phyloP scores from a whole-genome alignment of 2,888 invertebrate genomes.

The Microplitis manilae region DNA sequence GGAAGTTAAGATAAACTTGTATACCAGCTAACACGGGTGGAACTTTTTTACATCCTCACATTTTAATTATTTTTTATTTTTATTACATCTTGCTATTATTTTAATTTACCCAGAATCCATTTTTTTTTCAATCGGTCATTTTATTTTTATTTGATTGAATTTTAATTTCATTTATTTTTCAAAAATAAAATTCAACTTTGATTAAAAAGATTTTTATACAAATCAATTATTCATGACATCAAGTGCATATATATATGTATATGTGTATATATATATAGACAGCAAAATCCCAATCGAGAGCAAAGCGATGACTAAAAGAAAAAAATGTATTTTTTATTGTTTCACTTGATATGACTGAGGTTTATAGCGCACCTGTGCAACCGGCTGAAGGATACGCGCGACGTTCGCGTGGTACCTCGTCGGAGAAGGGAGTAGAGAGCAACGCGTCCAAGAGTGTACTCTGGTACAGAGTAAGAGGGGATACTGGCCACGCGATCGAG shows the following conservation, averaged over 20 bases:
- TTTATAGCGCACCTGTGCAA: conserved; percentile 53
- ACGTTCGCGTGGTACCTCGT: conserved; percentile 10
- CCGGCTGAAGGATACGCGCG: conserved; percentile 44
- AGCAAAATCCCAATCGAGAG: neutral
- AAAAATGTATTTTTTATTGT: neutral
- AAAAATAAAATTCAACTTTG: too few species aligned
- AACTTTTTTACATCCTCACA: neutral
- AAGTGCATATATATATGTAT: too few species aligned
- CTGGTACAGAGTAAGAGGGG: conserved; percentile 57
- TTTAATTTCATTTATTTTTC: too few species aligned
- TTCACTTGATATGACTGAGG: conserved; percentile 27
- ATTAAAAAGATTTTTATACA: too few species aligned
- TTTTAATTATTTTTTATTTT: neutral
- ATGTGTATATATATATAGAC: neutral
- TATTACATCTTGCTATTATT: too few species aligned
- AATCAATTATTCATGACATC: too few species aligned
- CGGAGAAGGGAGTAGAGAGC: neutral
- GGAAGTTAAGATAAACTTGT: conserved; percentile 54
- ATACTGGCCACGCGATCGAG: conserved; percentile 71
- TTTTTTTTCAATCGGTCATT: too few species aligned
- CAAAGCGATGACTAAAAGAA: neutral
- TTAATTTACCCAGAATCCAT: too few species aligned
- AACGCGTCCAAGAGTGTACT: conserved; percentile 23
- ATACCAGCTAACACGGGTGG: conserved; percentile 5
- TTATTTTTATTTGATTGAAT: too few species aligned